phyloP scores from a whole-genome alignment of 2,888 invertebrate genomes.

The Resseliella maxima region DNA sequence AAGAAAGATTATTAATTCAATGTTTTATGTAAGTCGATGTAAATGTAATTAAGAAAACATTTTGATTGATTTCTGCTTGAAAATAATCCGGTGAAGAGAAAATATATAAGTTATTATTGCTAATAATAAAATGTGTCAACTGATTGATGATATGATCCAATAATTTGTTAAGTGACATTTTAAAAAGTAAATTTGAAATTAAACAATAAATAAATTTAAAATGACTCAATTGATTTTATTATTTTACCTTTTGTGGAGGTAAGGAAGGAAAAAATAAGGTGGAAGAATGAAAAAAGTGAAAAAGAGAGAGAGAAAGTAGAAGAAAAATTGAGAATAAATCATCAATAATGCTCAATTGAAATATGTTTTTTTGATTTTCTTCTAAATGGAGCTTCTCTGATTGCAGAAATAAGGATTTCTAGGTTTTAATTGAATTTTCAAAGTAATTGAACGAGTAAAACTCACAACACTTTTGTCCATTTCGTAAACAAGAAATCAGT shows the following conservation, averaged over 20 bases:
- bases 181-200: not conserved
- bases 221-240: not conserved
- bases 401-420: no score
- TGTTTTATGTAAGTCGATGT: no score
- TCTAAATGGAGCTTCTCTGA: no score
- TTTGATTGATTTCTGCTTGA: no score
- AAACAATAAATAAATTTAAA: not conserved
- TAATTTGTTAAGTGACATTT: conserved; percentile 12
- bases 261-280: no score
- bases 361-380: not conserved
- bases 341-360: not conserved
- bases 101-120: no score
- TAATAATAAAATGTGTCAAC: conserved; percentile 2
- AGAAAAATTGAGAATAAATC: not conserved
- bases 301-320: no score
- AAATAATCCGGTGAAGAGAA: no score
- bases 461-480: not conserved
- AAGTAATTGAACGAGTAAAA: not conserved
- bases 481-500: not conserved
- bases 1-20: no score
- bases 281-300: not conserved
- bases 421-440: not conserved
- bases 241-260: not conserved
- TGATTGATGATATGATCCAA: not conserved
- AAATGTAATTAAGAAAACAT: no score